phyloP scores from a whole-genome alignment of 2,113 vertebrate species.

The Rhinolophus ferrumequinum region DNA sequence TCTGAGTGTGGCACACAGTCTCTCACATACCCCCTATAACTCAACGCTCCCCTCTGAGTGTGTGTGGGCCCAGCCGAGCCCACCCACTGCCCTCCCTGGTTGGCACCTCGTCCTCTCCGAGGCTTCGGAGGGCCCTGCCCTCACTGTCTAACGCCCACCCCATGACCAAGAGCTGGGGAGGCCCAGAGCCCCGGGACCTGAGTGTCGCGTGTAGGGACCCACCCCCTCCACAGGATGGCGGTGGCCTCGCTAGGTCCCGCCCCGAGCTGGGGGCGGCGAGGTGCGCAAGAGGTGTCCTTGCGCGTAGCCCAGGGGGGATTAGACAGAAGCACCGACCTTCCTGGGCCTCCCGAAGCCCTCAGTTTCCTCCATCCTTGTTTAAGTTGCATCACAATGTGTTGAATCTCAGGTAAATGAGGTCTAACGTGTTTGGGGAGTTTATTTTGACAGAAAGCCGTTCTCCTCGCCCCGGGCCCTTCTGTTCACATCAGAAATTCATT shows the following conservation, averaged over 20 bases:
- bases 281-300: neutral
- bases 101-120: neutral
- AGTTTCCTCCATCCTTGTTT: neutral
- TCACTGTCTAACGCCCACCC: neutral
- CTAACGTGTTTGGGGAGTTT: constrained; percentile 72
- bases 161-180: neutral
- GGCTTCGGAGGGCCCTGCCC: neutral
- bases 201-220: neutral
- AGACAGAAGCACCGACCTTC: too few species aligned
- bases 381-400: constrained; percentile 74
- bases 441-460: constrained; percentile 63
- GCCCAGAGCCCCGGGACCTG: neutral
- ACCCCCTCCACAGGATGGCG: neutral
- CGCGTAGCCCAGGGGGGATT: accelerated
- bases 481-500: constrained; percentile 56
- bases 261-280: neutral
- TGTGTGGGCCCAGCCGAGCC: neutral
- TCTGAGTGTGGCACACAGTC: neutral
- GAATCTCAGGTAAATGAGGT: constrained; percentile 89
- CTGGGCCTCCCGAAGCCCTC: neutral
- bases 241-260: neutral
- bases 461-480: constrained; percentile 63
- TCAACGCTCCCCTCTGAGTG: neutral
- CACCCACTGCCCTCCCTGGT: neutral
- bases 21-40: neutral